Base-by-base conservation (phyloP, 2,797 vertebrate genomes). In the Eleutherodactylus coqui region DNA sequence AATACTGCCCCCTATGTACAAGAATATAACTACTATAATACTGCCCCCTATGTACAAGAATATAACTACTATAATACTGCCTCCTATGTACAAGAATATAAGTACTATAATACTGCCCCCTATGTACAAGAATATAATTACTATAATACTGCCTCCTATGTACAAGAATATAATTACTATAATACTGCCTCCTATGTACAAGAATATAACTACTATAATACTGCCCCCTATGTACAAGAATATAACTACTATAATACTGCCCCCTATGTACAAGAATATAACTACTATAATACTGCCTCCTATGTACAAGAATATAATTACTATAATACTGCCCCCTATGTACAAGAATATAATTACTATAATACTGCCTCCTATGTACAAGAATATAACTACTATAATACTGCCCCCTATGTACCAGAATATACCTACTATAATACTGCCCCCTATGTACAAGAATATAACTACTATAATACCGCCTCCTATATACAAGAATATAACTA, bases 111-210 rank as follows among this genome's bases (percentile, higher is more conserved):
- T 64, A 64, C 60, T 64, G 14, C 60, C n/a, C 7, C 60, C 29
- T 64, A 32, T 64, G 19, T 64, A 64, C 60, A 64, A 17, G 29
- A 34, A 32, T 64, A 64, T 64, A 62, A 64, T 32, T 64, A 64
- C 60, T 64, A 64, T 64, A 64, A 64, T 64, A 64, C 60, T 64
- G 29, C 27, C 11, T n/a, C 64, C 34, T 69, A 69, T 69, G 17
- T 69, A 69, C 64, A 69, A 24, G 64, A 69, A 69, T 69, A 69
- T 69, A 67, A 69, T 34, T 69, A 69, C 64, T 69, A 69, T 69
- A 64, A 64, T 64, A 64, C 62, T 64, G 62, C 62, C 11, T n/a
- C n/a, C n/a, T n/a, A n/a, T n/a, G n/a, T n/a, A n/a, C n/a, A n/a
- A n/a, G n/a, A n/a, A n/a, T n/a, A n/a, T n/a, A n/a, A n/a, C n/a